phyloP scores from a whole-genome alignment of 2,113 vertebrate genomes.

The Callaeas wilsoni region DNA sequence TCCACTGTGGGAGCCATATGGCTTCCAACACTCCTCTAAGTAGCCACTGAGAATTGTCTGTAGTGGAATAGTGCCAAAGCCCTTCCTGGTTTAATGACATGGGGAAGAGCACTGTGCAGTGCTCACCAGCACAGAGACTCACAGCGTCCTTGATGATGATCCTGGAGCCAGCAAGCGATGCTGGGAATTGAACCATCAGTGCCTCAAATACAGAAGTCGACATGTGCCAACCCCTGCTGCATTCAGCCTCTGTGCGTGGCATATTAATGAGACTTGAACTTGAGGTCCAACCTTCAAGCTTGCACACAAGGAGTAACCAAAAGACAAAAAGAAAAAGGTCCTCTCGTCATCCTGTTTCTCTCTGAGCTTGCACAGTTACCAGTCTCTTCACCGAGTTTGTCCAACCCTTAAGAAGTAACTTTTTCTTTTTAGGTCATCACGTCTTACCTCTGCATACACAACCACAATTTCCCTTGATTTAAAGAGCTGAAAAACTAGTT shows the following conservation, averaged over 20 bases:
- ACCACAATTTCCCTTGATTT: not conserved
- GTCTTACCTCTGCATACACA: not conserved
- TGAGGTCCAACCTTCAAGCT: slow-evolving; percentile 52
- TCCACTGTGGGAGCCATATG: slow-evolving; percentile 61
- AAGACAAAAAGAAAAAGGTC: not conserved
- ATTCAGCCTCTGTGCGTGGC: not conserved
- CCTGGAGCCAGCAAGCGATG: slow-evolving; percentile 39
- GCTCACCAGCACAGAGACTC: slow-evolving; percentile 55
- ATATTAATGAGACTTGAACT: slow-evolving; percentile 49
- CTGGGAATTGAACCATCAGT: slow-evolving; percentile 54
- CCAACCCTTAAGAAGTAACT: not conserved
- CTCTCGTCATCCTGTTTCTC: not conserved
- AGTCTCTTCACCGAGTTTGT: not conserved
- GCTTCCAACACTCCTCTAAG: slow-evolving; percentile 35
- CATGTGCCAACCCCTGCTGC: slow-evolving; percentile 52
- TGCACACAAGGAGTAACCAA: not conserved
- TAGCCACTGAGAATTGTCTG: slow-evolving; percentile 42
- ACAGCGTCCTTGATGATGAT: slow-evolving; percentile 50
- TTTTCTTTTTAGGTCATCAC: not conserved
- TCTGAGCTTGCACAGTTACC: not conserved
- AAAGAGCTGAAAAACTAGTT: not conserved
- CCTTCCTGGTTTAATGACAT: slow-evolving; percentile 47
- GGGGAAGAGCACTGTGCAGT: slow-evolving; percentile 30
- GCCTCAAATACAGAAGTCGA: slow-evolving; percentile 26
- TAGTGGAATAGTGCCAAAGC: slow-evolving; percentile 37